These are phyloP conservation scores for Aptenodytes patagonicus DNA, from an alignment of 2,113 vertebrate genomes.

Conservation along the genomic window DNA sequence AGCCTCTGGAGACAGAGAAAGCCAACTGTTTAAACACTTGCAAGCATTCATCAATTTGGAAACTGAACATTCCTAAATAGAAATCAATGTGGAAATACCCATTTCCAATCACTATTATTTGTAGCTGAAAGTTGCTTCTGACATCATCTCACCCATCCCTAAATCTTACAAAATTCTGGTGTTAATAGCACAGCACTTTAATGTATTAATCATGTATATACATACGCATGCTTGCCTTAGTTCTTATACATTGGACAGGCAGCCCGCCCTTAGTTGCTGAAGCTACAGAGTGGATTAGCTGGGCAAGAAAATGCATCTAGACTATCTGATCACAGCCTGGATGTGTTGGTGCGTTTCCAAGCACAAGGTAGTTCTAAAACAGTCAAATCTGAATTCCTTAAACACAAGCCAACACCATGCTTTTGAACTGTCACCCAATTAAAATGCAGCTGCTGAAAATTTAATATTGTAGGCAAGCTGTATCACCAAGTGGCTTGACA, in stretches of 20 bases:
- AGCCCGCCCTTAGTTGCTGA: background rate
- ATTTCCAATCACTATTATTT: background rate
- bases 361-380: background rate
- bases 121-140: background rate
- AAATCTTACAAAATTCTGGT: background rate
- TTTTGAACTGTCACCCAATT: constrained; percentile 38
- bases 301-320: background rate
- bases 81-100: background rate
- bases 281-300: background rate
- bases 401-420: background rate
- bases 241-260: background rate
- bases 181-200: background rate
- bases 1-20: background rate
- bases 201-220: background rate
- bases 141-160: background rate
- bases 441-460: constrained; percentile 35
- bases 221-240: background rate
- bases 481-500: constrained; percentile 31
- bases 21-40: background rate
- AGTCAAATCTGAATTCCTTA: background rate
- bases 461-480: constrained; percentile 15
- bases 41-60: background rate
- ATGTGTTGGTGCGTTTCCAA: background rate
- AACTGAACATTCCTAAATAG: background rate
- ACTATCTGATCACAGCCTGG: background rate